Base-by-base conservation (phyloP, 2,888 invertebrate genomes). In the Habrosyne pyritoides region DNA sequence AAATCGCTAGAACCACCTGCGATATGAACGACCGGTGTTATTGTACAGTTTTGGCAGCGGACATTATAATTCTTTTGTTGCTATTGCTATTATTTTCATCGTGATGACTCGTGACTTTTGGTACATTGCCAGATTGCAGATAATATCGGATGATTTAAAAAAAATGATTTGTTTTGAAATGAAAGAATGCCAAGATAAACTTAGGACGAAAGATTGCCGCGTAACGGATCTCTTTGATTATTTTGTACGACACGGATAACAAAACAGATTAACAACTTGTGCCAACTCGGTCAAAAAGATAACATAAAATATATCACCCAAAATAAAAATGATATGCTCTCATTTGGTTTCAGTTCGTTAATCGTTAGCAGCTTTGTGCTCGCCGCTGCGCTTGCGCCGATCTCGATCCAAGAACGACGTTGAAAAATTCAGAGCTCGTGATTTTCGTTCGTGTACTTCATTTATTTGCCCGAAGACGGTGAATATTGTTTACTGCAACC, bases 351-450 rank as follows among this genome's bases (percentile, higher is more conserved):
- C 68, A 79, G 84, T 86, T 87, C 79, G 84, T 86, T 88, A 86
- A 85, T 86, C 83, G 84, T 77, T 82, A 77, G 77, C 69, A 66
- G 77, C 87, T 89, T 89, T 90, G 87, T 84, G 79, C 64, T 79
- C 73, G 83, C 89, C 89, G 89, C 84, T 66, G 76, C 78, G 78
- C 74, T 67, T 63, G 75, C 69, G 67, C 74, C 67, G 80, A 85
- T 87, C 84, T 75, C 84, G 84, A 86, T 85, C 77, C 79, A 67
- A 74, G 75, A 69, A 71, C 75, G 87, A 91, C 88, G 84, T 89
- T 89, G 89, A 90, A 90, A 91, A 91, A 90, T 90, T 84, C 84
- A 79, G 74, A 79, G 75, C 83, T 88, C 91, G 91, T 90, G 91
- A 89, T 90, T 88, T 89, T 84, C 76, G 81, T 83, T 89, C 89